Base-by-base conservation (phyloP, 92 coral and sea anemone genomes). In the Nematostella vectensis region DNA sequence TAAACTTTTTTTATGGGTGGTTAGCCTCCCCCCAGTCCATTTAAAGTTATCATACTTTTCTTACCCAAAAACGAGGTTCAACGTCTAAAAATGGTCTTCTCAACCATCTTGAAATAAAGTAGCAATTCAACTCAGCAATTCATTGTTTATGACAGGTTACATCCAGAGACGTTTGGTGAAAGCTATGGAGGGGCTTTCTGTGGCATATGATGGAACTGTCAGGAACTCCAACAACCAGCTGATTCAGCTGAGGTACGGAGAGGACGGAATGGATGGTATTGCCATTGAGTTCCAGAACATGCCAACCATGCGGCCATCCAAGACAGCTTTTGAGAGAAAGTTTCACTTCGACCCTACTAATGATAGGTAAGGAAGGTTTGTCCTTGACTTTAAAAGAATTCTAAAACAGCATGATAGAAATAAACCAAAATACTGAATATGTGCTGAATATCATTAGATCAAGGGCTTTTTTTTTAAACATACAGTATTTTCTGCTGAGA, bases 111-210 rank as follows among this genome's bases (percentile, higher is more conserved):
- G n/a, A n/a, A n/a, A n/a, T n/a, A n/a, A n/a, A n/a, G n/a, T n/a
- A n/a, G n/a, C n/a, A n/a, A n/a, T n/a, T n/a, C n/a, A n/a, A n/a
- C n/a, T n/a, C n/a, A n/a, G n/a, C n/a, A n/a, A n/a, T n/a, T n/a
- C n/a, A n/a, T n/a, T n/a, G n/a, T n/a, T n/a, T n/a, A n/a, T n/a
- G n/a, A n/a, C 24, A 93, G 99, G 99, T 71, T 93, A 93, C 55
- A 93, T 93, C 47, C 99, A 93, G 68, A 82, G 99, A 25, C 99
- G 99, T 93, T 80, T 93, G 23, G 81, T 93, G 79, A 93, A 93
- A 72, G 99, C 99, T 54, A 93, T 93, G 99, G 99, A 93, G 65
- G 95, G 99, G 38, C 72, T 93, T 23, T 74, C 65, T 77, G 95
- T 87, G 28, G 99, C 99, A 6, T 93, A 93, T 64, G 99, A 93